Base-by-base conservation (phyloP, 1,140 invertebrate species). In the Anagrus nilaparvatae region DNA sequence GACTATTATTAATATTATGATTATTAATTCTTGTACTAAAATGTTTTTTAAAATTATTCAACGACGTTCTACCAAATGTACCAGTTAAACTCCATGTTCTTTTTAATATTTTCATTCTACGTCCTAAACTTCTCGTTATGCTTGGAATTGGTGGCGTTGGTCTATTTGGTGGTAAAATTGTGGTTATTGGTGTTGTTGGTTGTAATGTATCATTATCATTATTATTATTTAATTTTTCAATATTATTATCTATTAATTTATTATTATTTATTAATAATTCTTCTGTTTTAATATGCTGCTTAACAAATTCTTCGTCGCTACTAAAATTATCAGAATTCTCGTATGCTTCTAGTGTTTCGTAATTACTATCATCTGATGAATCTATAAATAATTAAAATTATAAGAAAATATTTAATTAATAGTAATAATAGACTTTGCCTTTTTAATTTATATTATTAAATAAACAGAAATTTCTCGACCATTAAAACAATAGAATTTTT, bases 41-140 rank as follows among this genome's bases (percentile, higher is more conserved):
- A n/a, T n/a, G n/a, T n/a, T n/a, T n/a, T n/a, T n/a, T n/a, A n/a
- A n/a, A n/a, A n/a, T n/a, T n/a, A n/a, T n/a, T n/a, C n/a, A n/a
- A n/a, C n/a, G n/a, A n/a, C n/a, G n/a, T n/a, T n/a, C n/a, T n/a
- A n/a, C n/a, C n/a, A n/a, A n/a, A n/a, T n/a, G n/a, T n/a, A n/a
- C n/a, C n/a, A n/a, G n/a, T n/a, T n/a, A n/a, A n/a, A 40, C 61
- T 68, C 63, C 63, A 68, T 1, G 61, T 66, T 31, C 63, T 50
- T 13, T 60, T 48, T 0, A 68, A 39, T 44, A 67, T 62, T 29
- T 64, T 65, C 43, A 67, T 63, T 16, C 53, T 53, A 19, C 52
- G 55, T 1, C 60, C 60, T 3, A 67, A 39, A 13, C 53, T 62
- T 16, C 65, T 55, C 3, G 55, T 65, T 17, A 66, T 35, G 43